These are phyloP conservation scores for Ochropleura plecta DNA, from an alignment of 2,888 invertebrate genomes.

Conservation along the genomic window DNA sequence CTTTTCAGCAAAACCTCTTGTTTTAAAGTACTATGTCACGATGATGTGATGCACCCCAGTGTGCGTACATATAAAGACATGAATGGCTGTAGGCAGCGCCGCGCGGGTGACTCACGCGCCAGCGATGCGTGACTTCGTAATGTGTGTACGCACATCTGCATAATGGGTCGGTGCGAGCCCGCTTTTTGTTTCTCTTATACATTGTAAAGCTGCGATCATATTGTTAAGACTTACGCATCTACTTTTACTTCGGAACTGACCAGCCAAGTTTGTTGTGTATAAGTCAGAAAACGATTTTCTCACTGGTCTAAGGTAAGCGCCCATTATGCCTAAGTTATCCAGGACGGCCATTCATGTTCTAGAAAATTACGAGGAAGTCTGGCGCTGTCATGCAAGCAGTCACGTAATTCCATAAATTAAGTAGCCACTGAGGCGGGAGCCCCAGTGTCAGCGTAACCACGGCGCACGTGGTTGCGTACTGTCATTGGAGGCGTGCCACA, in stretches of 20 bases:
- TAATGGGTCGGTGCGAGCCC: slow-evolving; percentile 24
- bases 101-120: slow-evolving; percentile 38
- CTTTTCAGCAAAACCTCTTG: not conserved
- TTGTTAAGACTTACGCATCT: not conserved
- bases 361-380: not conserved
- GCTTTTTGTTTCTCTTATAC: slow-evolving; percentile 29
- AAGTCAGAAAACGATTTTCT: not conserved
- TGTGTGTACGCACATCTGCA: slow-evolving; percentile 37
- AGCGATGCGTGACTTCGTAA: slow-evolving; percentile 34
- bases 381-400: not conserved
- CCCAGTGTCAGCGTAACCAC: slow-evolving; percentile 17
- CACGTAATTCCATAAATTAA: not conserved
- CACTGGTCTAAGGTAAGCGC: not conserved
- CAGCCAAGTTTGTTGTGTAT: not conserved
- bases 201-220: slow-evolving; percentile 31
- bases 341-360: not conserved
- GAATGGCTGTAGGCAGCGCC: slow-evolving; percentile 36
- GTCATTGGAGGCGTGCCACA: slow-evolving; percentile 41
- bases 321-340: not conserved
- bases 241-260: not conserved
- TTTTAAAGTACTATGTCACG: slow-evolving; percentile 13
- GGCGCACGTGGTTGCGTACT: slow-evolving; percentile 28
- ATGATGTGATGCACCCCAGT: slow-evolving; percentile 6
- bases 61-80: slow-evolving; percentile 39
- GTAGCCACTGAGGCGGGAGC: not conserved